Percentiles rank a stretch among this genome's conserved stretches.
Conservation (phyloP, 2,888 invertebrate species). For the Drosophila borealis region DNA sequence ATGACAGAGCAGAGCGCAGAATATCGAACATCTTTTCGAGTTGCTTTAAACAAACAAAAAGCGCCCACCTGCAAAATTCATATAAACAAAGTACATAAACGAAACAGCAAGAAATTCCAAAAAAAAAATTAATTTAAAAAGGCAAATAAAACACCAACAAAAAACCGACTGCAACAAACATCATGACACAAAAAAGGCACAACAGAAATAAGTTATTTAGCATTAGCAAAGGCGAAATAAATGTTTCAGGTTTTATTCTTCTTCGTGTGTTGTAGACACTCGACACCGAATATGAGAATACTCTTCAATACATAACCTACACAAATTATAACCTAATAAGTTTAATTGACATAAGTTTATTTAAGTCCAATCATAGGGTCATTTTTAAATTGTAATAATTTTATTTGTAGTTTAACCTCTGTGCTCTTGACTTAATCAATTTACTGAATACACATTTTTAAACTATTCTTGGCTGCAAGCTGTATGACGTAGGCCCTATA, state of each 20-base stretch:
- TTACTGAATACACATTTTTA: not conserved
- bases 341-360: not conserved
- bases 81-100: conserved; percentile 51
- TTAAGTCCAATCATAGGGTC: too few species aligned
- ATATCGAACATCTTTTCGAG: conserved; percentile 51
- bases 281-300: not conserved
- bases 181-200: conserved; percentile 49
- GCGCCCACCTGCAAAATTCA: conserved; percentile 57
- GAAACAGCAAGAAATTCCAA: conserved; percentile 23
- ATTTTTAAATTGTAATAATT: not conserved
- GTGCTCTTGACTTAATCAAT: not conserved
- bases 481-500: conserved; percentile 18
- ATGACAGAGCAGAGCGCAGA: conserved; percentile 48
- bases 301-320: conserved; percentile 16
- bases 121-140: conserved; percentile 10
- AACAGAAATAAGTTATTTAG: conserved; percentile 64
- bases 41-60: conserved; percentile 65
- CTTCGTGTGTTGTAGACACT: conserved; percentile 1
- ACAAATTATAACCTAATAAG: not conserved
- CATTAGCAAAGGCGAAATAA: conserved; percentile 71
- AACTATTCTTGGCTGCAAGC: not conserved
- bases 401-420: not conserved
- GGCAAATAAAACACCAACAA: conserved; percentile 19
- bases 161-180: conserved; percentile 65
- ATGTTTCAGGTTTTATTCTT: conserved; percentile 64